These are phyloP conservation scores for Embiotoca jacksoni DNA, from an alignment of 2,113 vertebrate species.

Conservation along the genomic window DNA sequence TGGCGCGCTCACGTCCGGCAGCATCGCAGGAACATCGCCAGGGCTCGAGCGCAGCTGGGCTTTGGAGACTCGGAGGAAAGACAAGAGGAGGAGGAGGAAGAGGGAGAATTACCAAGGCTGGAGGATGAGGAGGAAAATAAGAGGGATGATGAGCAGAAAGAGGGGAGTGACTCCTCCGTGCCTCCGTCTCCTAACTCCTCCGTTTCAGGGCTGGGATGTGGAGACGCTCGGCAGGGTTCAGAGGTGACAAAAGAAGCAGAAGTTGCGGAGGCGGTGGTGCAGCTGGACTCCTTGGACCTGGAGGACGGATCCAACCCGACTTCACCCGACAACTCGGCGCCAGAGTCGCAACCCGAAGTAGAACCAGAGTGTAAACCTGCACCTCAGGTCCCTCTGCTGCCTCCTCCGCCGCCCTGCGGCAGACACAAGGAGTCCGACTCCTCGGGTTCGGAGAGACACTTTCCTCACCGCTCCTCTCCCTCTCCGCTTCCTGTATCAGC, in stretches of 20 bases:
- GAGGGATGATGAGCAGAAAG: constrained; percentile 55
- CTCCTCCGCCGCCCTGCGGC: constrained; percentile 33
- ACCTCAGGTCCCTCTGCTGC: constrained; percentile 38
- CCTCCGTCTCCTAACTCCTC: constrained; percentile 30
- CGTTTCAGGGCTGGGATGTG: constrained; percentile 15
- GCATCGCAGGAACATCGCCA: constrained; percentile 89
- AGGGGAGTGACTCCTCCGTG: constrained; percentile 14
- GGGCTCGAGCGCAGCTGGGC: constrained; percentile 88
- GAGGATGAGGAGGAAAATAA: constrained; percentile 28
- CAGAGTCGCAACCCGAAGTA: constrained; percentile 24
- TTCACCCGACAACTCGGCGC: neutral
- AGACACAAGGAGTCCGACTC: constrained; percentile 71
- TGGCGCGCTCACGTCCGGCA: constrained; percentile 93
- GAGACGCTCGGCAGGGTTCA: constrained; percentile 69
- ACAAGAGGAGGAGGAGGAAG: constrained; percentile 78
- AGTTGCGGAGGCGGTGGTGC: constrained; percentile 82
- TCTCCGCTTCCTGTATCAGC: constrained; percentile 82
- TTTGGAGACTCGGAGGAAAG: constrained; percentile 88
- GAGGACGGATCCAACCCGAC: constrained; percentile 2
- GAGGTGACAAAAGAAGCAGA: constrained; percentile 56
- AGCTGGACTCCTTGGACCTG: constrained; percentile 86
- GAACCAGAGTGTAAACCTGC: constrained; percentile 38
- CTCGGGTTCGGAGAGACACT: constrained; percentile 74
- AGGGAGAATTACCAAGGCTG: neutral
- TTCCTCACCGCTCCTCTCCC: constrained; percentile 63